phyloP scores from a whole-genome alignment of 2,113 vertebrate genomes.

The Cheilinus undulatus region DNA sequence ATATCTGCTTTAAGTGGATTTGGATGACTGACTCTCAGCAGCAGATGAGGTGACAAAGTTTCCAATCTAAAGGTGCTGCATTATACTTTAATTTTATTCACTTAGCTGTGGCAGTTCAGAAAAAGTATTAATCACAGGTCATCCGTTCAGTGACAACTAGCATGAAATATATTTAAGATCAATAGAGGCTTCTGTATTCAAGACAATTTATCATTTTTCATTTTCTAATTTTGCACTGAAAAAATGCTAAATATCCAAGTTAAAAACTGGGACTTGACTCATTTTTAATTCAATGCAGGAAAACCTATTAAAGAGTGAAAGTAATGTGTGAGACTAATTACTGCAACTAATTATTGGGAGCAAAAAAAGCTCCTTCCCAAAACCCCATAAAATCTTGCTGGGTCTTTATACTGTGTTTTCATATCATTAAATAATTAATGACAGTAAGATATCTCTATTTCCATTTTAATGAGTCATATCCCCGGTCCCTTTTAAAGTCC shows the following conservation, averaged over 20 bases:
- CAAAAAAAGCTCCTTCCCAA: background rate
- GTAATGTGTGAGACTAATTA: background rate
- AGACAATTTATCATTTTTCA: background rate
- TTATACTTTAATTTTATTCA: no score
- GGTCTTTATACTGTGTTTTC: background rate
- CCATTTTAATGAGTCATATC: background rate
- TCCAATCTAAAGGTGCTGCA: no score
- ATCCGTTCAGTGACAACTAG: no score
- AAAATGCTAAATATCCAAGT: background rate
- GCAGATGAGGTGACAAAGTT: no score
- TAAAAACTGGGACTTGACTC: background rate
- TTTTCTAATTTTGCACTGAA: background rate
- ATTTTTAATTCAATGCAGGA: background rate
- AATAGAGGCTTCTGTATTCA: no score
- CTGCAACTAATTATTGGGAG: constrained; percentile 1
- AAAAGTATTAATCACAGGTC: no score
- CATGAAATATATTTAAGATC: no score
- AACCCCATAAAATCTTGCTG: background rate
- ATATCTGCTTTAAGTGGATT: no score
- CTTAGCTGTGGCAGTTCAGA: no score
- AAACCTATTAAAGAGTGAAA: background rate
- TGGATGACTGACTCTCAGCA: no score
- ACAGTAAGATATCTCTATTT: background rate
- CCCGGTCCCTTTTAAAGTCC: background rate
- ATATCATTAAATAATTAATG: background rate